Evolutionary conservation across 2,113 vertebrate species (phyloP).

Genomic region (Psammodynastes pulverulentus): DNA sequence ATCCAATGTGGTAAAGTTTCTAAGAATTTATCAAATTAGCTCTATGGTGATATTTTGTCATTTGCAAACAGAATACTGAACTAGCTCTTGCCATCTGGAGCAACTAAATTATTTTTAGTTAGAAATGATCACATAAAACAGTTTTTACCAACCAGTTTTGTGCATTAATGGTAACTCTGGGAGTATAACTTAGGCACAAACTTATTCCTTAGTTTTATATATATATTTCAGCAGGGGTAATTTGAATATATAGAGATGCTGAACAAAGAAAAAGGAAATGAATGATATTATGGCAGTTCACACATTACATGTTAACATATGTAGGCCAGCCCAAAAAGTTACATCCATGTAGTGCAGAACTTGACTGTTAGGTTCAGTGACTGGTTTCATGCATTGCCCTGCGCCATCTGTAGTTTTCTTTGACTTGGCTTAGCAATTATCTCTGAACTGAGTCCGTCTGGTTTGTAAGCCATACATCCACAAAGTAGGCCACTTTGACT

Average conservation of each 20-base stretch:
- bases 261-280: background rate
- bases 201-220: background rate
- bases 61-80: background rate
- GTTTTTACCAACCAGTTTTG: background rate
- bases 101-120: background rate
- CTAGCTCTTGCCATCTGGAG: background rate
- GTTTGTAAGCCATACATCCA: background rate
- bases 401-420: background rate
- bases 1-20: background rate
- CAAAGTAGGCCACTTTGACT: background rate
- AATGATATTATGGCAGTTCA: background rate
- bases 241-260: background rate
- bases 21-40: background rate
- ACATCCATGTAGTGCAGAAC: background rate
- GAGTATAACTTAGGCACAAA: background rate
- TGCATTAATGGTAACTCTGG: background rate
- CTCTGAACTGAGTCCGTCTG: background rate
- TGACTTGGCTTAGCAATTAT: background rate
- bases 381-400: background rate
- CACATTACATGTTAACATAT: background rate
- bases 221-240: background rate
- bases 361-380: background rate
- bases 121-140: background rate
- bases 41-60: background rate
- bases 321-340: background rate